phyloP scores from a whole-genome alignment of 2,888 invertebrate species.

The Papilio protenor region DNA sequence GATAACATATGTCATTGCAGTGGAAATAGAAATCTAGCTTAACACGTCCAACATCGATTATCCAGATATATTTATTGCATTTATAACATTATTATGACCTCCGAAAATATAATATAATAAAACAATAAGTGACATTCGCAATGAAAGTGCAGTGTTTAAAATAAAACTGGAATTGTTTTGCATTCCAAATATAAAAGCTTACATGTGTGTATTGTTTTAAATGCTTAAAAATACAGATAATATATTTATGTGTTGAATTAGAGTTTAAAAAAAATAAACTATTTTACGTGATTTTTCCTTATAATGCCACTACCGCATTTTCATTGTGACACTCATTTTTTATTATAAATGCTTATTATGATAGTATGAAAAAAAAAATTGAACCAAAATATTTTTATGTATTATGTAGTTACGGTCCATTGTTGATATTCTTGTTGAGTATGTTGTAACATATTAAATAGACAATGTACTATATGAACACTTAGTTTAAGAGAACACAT shows the following conservation, averaged over 20 bases:
- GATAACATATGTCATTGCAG: background rate
- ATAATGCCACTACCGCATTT: background rate
- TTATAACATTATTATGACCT: slow-evolving; percentile 36
- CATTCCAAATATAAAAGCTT: background rate
- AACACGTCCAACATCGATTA: slow-evolving; percentile 36
- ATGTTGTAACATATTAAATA: slow-evolving; percentile 65
- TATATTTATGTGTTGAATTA: background rate
- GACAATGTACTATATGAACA: slow-evolving; percentile 44
- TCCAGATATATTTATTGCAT: slow-evolving; percentile 45
- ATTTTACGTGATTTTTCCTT: too few relatives aligned
- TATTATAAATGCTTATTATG: slow-evolving; percentile 22
- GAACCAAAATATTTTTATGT: slow-evolving; percentile 70
- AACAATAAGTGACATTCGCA: background rate
- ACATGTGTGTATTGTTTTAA: background rate
- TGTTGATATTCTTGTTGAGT: slow-evolving; percentile 84
- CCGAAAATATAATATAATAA: slow-evolving; percentile 5
- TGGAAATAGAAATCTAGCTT: background rate
- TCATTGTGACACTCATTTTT: slow-evolving; percentile 2
- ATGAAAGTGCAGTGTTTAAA: background rate
- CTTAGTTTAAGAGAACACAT: slow-evolving; percentile 42
- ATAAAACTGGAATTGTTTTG: background rate
- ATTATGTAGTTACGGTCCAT: slow-evolving; percentile 77
- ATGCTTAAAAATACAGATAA: background rate
- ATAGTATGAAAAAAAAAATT: slow-evolving; percentile 36
- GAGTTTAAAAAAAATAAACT: background rate